These are phyloP conservation scores for Stegastes partitus DNA, from an alignment of 2,113 vertebrate genomes.

Conservation along the genomic window DNA sequence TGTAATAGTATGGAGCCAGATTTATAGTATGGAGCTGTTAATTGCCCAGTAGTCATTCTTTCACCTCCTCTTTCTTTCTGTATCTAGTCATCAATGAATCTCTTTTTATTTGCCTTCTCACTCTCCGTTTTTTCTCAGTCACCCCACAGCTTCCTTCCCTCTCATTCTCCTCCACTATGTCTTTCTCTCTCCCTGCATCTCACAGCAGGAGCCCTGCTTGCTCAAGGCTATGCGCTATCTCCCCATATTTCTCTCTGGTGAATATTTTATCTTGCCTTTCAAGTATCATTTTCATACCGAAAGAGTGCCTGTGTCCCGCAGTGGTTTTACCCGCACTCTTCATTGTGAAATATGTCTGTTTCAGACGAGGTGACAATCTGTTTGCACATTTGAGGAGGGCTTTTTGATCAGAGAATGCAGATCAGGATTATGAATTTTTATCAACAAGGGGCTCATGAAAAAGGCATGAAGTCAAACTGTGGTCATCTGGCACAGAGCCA, in stretches of 20 bases:
- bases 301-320: slow-evolving; percentile 42
- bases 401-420: slow-evolving; percentile 60
- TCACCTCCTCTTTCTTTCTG: slow-evolving; percentile 22
- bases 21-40: slow-evolving; percentile 51
- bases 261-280: slow-evolving; percentile 76
- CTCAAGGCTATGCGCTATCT: slow-evolving; percentile 68
- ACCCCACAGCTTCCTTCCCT: slow-evolving; percentile 18
- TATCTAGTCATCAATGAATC: slow-evolving; percentile 52
- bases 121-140: slow-evolving; percentile 9
- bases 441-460: slow-evolving; percentile 51
- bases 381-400: slow-evolving; percentile 39
- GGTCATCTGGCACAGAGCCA: slow-evolving; percentile 53
- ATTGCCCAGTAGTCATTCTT: slow-evolving; percentile 50
- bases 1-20: slow-evolving; percentile 34
- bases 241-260: slow-evolving; percentile 64
- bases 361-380: slow-evolving; percentile 54
- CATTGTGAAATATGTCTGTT: slow-evolving; percentile 54
- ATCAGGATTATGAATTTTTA: slow-evolving; percentile 60
- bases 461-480: slow-evolving; percentile 53
- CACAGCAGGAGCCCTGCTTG: slow-evolving; percentile 62
- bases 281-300: slow-evolving; percentile 70
- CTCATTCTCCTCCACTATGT: slow-evolving; percentile 30
- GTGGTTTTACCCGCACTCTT: slow-evolving; percentile 21
- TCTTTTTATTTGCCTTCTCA: slow-evolving; percentile 31
- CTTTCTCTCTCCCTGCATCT: slow-evolving; percentile 18